Base-by-base conservation (phyloP, 2,113 vertebrate species). In the Oceanodroma tethys region DNA sequence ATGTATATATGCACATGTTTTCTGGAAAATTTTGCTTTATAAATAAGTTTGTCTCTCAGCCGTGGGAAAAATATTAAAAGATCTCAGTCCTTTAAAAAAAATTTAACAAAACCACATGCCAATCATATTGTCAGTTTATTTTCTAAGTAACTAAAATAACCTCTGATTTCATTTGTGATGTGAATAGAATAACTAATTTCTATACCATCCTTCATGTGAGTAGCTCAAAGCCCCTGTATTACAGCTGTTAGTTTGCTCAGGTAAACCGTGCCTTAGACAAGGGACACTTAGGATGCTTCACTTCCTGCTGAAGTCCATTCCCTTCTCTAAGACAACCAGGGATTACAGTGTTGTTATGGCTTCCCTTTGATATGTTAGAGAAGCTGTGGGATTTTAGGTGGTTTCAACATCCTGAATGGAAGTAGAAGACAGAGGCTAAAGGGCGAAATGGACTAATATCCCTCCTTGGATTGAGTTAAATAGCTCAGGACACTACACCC, bases 21-120 rank as follows among this genome's bases (percentile, higher is more conserved):
- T 79, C 95, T 95, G 94, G 86, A 95, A 96, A 89, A 94, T 84
- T 72, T 65, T 84, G 80, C 68, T 90, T 86, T 67, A 45, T 68
- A 95, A 95, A 71, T 84, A 63, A 90, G 59, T 83, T 88, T 67
- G 20, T 84, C n/a, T 83, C 47, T 93, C 52, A 75, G 65, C 27
- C 30, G 1, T 14, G 40, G 91, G 68, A 86, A 82, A 78, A 70
- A 67, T 47, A 86, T 10, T n/a, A 38, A 89, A 89, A 86, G 30
- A 47, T 71, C 68, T 65, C 17, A 0, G 23, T 23, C 26, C 62
- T 68, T 92, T 36, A 47, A 93, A 86, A 16, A 88, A 72, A 80
- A 87, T 5, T 22, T 19, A 65, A 36, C 32, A 70, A 81, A 95
- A 43, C 27, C 7, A 5, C 52, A 85, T 95, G 85, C 88, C 58